These are phyloP conservation scores for Pangasius sanitwongsei DNA, from an alignment of 2,797 vertebrate species.

Conservation along the genomic window DNA sequence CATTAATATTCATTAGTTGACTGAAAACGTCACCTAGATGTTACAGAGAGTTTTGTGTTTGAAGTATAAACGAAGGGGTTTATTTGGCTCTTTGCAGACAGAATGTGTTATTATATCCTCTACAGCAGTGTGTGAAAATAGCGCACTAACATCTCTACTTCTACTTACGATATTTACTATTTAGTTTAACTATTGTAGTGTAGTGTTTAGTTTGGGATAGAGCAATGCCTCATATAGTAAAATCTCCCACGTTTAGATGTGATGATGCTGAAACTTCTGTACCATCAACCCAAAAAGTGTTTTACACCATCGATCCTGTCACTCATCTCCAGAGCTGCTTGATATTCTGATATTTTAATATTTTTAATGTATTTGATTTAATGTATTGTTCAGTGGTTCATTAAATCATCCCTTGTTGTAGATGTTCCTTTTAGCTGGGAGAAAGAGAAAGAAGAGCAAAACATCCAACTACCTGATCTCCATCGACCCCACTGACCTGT, in stretches of 20 bases:
- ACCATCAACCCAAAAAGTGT: background rate
- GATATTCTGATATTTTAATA: conserved; percentile 12
- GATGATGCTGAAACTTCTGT: background rate
- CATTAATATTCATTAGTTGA: background rate
- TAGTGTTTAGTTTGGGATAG: background rate
- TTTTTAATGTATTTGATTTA: background rate
- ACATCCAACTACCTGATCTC: conserved; percentile 99
- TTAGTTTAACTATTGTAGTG: too few relatives aligned
- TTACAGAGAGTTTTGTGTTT: background rate
- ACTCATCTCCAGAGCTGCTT: background rate
- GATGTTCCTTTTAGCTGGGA: conserved; percentile 96
- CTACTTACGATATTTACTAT: background rate
- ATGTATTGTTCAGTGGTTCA: conserved; percentile 28
- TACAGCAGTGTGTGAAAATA: background rate
- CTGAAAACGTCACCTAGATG: background rate
- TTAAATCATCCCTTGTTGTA: conserved; percentile 61
- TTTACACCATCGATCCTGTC: background rate
- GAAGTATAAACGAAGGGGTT: background rate
- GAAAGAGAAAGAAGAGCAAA: conserved; percentile 99
- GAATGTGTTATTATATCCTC: background rate
- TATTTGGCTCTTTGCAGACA: background rate
- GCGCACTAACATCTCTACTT: background rate
- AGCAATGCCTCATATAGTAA: background rate
- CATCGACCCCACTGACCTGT: conserved; percentile 97
- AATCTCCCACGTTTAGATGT: background rate